Percentiles rank a stretch among this genome's conserved stretches.
These are phyloP conservation scores for Bombycilla garrulus DNA, from an alignment of 2,113 vertebrate genomes.

Conservation along the genomic window DNA sequence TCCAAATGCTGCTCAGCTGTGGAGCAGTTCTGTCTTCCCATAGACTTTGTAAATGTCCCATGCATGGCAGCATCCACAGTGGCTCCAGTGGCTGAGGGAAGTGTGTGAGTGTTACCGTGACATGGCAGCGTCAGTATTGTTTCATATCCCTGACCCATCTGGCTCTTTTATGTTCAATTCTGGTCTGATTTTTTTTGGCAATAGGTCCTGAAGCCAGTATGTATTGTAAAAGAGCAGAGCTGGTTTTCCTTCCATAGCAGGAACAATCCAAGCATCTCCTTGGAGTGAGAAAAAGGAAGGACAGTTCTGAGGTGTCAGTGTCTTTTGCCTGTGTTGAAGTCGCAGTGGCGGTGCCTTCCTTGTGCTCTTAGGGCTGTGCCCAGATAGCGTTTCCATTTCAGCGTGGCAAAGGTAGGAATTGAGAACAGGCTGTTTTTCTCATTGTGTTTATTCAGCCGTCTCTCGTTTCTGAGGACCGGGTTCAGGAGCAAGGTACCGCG, in stretches of 20 bases:
- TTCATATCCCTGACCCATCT: not conserved
- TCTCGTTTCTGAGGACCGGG: conserved; percentile 15
- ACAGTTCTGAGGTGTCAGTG: not conserved
- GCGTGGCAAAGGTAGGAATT: not conserved
- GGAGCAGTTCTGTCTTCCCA: not conserved
- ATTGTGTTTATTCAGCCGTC: conserved; percentile 38
- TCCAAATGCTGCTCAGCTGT: not conserved
- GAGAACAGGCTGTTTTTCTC: not conserved
- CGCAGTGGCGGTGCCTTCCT: not conserved
- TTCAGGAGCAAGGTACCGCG: conserved; percentile 33
- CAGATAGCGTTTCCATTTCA: not conserved
- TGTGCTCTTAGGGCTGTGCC: rapidly evolving
- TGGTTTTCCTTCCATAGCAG: not conserved
- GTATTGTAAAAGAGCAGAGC: not conserved
- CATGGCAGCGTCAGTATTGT: not conserved
- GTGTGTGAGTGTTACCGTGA: not conserved
- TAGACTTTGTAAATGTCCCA: not conserved
- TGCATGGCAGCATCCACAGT: not conserved
- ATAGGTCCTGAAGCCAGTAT: not conserved
- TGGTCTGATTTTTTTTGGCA: not conserved
- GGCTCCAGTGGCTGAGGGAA: not conserved
- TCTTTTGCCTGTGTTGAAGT: not conserved
- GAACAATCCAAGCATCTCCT: not conserved
- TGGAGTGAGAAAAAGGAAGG: not conserved
- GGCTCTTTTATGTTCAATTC: not conserved